Evolutionary conservation across 2,113 vertebrate species (phyloP).

Genomic region (Fregata magnificens): DNA sequence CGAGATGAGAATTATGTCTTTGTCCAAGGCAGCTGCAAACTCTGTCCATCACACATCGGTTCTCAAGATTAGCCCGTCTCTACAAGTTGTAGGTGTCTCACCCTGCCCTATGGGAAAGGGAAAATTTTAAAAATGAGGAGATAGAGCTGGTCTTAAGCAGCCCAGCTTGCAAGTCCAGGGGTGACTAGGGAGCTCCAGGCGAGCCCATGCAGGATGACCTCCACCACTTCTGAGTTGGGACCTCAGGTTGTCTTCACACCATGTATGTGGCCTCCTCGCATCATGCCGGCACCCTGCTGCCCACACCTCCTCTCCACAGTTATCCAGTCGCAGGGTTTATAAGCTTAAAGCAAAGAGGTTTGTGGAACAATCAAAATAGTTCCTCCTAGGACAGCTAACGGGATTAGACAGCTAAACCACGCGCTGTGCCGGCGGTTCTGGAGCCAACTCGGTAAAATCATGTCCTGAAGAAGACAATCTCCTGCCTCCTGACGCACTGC

Average conservation of each 20-base stretch:
- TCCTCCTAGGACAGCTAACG: not conserved
- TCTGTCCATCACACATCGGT: fast-evolving
- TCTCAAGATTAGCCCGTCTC: not conserved
- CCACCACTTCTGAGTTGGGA: not conserved
- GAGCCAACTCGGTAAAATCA: not conserved
- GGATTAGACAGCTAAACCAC: slow-evolving; percentile 29
- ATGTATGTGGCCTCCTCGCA: fast-evolving
- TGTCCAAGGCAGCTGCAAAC: not conserved
- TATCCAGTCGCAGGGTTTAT: not conserved
- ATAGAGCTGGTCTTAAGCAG: not conserved
- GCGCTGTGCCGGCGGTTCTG: not conserved
- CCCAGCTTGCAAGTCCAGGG: not conserved
- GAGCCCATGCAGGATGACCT: not conserved
- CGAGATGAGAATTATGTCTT: fast-evolving
- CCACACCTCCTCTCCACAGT: not conserved
- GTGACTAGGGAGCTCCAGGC: not conserved
- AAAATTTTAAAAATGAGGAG: fast-evolving
- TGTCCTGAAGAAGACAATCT: not conserved
- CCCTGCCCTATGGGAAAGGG: not conserved
- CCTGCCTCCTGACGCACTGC: not conserved
- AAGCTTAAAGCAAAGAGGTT: slow-evolving; percentile 54
- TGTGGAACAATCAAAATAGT: slow-evolving; percentile 35
- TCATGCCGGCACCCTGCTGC: fast-evolving
- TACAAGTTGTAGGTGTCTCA: not conserved
- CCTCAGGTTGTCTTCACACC: not conserved